These are phyloP conservation scores for Craterocephalus amniculus DNA, from an alignment of 2,797 vertebrate species.

Conservation along the genomic window DNA sequence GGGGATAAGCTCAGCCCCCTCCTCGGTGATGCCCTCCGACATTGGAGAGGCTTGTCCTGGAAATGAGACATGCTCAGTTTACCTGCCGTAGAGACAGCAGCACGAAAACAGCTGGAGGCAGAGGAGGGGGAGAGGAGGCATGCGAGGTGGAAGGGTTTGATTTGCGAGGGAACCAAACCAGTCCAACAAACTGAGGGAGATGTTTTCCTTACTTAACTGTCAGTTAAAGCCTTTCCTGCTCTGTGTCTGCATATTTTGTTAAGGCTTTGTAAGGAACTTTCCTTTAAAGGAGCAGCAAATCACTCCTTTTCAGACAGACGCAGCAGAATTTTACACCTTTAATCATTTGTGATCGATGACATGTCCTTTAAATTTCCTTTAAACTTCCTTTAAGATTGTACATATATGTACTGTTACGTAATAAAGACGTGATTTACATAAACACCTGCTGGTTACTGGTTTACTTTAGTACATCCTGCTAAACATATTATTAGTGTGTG, in stretches of 20 bases:
- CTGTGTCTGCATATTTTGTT: neutral
- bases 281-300: neutral
- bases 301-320: neutral
- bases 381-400: neutral
- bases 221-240: neutral
- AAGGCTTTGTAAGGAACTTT: neutral
- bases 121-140: neutral
- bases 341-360: neutral
- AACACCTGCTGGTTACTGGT: neutral
- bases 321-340: neutral
- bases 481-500: conserved; percentile 10
- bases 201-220: conserved; percentile 11
- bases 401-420: neutral
- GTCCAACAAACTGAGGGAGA: conserved; percentile 23
- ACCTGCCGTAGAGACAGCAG: neutral
- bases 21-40: conserved; percentile 32
- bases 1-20: neutral
- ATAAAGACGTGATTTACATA: neutral
- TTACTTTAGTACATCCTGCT: neutral
- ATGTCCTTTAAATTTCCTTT: neutral
- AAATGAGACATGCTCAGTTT: conserved; percentile 9
- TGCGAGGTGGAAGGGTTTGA: conserved; percentile 21
- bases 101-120: conserved; percentile 7
- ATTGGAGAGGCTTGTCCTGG: conserved; percentile 54
- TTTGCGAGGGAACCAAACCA: conserved; percentile 44